Conservation (phyloP, 1,140 invertebrate genomes). For the Scylla paramamosain region DNA sequence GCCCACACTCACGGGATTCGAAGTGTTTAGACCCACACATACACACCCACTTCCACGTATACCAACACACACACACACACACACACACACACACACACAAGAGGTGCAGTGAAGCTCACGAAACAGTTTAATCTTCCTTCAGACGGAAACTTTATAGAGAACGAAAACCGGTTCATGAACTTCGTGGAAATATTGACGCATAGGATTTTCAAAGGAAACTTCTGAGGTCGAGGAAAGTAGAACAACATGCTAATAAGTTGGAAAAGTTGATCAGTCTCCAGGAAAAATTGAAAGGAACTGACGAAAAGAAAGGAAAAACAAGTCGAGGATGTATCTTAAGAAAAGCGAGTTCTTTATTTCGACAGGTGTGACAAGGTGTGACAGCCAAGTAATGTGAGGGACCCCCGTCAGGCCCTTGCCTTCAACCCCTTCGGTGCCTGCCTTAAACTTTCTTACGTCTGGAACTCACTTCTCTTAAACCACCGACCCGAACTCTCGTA, state of each 20-base stretch:
- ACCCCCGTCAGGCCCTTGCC: neutral
- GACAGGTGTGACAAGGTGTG: neutral
- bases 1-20: too few species aligned
- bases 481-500: neutral
- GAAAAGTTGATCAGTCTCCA: too few species aligned
- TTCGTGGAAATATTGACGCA: neutral
- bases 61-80: too few species aligned
- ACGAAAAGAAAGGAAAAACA: too few species aligned
- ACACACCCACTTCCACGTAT: too few species aligned
- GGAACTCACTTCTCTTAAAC: neutral
- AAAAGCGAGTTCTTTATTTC: conserved; percentile 2
- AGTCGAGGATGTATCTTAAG: neutral
- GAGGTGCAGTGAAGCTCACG: neutral
- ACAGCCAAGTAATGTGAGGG: neutral
- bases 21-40: too few species aligned
- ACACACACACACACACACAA: conserved; percentile 1
- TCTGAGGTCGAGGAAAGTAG: too few species aligned
- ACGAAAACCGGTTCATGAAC: neutral
- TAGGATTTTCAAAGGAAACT: too few species aligned
- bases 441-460: neutral
- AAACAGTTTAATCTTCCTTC: neutral
- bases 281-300: too few species aligned
- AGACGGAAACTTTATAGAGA: neutral
- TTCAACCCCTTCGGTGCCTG: neutral
- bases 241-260: neutral